Evolutionary conservation across 2,797 vertebrate species (phyloP).

Genomic region (Austrolebias charrua): DNA sequence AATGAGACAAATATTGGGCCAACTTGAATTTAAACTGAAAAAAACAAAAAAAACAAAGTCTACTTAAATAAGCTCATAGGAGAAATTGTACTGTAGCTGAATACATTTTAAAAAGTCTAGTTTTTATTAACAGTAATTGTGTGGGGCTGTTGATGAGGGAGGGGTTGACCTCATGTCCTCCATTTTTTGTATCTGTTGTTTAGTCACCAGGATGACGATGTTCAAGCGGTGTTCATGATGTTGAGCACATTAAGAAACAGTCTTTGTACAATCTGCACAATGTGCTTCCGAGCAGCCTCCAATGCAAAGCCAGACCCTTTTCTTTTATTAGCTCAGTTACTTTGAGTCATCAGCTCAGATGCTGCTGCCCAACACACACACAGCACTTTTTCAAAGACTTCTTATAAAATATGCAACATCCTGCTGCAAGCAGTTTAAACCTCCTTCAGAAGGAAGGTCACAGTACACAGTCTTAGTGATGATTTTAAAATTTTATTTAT

Average conservation of each 20-base stretch:
- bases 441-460: neutral
- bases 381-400: too few species aligned
- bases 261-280: neutral
- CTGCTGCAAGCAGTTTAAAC: neutral
- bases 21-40: neutral
- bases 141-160: too few species aligned
- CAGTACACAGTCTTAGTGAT: too few species aligned
- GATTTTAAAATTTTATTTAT: too few species aligned
- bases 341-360: neutral
- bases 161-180: neutral
- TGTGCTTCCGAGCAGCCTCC: neutral
- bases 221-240: neutral
- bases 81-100: neutral
- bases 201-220: neutral
- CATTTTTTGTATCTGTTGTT: neutral
- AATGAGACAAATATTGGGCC: neutral
- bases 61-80: neutral
- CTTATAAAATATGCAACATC: neutral
- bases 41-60: neutral
- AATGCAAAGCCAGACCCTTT: neutral
- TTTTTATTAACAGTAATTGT: neutral
- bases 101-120: neutral
- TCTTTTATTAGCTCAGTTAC: neutral
- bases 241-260: neutral
- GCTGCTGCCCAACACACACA: neutral